Conservation (phyloP, 2,113 vertebrate species). For the Mobula birostris region DNA sequence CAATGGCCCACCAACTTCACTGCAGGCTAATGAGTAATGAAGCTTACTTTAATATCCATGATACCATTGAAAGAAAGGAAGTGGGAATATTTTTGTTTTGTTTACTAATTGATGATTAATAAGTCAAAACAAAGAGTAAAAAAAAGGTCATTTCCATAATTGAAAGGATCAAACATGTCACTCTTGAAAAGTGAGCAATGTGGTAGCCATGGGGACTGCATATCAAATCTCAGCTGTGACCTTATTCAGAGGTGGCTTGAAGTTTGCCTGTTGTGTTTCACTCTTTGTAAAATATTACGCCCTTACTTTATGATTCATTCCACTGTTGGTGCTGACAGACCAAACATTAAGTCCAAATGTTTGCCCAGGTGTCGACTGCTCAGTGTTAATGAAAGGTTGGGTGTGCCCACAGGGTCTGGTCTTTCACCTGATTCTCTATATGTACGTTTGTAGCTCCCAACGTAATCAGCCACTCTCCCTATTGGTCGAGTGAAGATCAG, state of each 20-base stretch:
- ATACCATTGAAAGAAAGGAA: not conserved
- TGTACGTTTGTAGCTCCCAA: conserved; percentile 45
- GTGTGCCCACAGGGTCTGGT: conserved; percentile 48
- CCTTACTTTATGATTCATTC: conserved; percentile 64
- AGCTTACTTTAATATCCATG: not conserved
- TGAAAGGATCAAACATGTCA: not conserved
- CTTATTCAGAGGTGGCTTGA: not conserved
- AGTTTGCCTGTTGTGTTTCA: not conserved
- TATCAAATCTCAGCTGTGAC: not conserved
- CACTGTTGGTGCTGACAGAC: conserved; percentile 68
- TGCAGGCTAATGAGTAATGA: not conserved
- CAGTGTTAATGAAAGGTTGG: conserved; percentile 59
- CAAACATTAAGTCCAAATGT: conserved; percentile 59
- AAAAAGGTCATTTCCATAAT: not conserved
- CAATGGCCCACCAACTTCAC: not conserved
- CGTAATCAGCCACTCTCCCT: conserved; percentile 42
- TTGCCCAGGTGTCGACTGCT: conserved; percentile 73
- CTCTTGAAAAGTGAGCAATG: not conserved
- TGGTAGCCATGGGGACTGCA: not conserved
- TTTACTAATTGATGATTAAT: not conserved
- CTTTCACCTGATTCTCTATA: conserved; percentile 51
- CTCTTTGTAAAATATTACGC: conserved; percentile 31
- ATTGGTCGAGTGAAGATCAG: not conserved
- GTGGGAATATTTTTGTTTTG: not conserved
- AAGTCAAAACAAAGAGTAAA: not conserved